Base-by-base conservation (phyloP, 2,113 vertebrate genomes). In the Chloropsis hardwickii region DNA sequence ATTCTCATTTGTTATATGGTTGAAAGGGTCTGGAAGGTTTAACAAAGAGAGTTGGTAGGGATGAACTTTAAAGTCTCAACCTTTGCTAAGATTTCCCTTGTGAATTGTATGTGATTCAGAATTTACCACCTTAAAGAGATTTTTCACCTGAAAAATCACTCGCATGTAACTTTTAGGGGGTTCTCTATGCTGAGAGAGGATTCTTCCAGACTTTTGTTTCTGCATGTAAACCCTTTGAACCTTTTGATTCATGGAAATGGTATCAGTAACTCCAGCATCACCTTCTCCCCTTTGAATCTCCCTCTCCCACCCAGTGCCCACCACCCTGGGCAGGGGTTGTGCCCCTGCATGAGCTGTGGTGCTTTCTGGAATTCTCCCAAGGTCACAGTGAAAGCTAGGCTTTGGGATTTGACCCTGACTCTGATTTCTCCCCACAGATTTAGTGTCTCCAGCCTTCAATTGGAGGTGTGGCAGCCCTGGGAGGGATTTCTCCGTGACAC, bases 341-440 rank as follows among this genome's bases (percentile, higher is more conserved):
- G 35, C 51, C 42, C 47, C 45, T 78, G 54, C 8, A 9, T 9
- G 28, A 50, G 33, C 40, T 60, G 3, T 53, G 47, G 7, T 47
- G 29, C 58, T 88, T 69, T 33, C 28, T 74, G 31, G n/a, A 12
- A 77, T 86, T 60, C 65, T 78, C 10, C 9, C 65, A 27, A 6
- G 11, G 28, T 37, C 20, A 3, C 21, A 21, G 14, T 25, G 50
- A 53, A n/a, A 70, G 67, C 15, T 1, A 27, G 17, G 25, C 25
- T 31, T 15, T 33, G 22, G 11, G 3, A 71, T 66, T 21, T 74
- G 51, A 81, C 16, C 66, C 17, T 14, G 17, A 54, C 13, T 6
- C 7, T 0, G 0, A 17, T 33, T 62, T 76, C 39, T 80, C 73
- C 44, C 12, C 8, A 1, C 0, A 3, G 23, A 18, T 80, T 54